phyloP scores from a whole-genome alignment of 2,113 vertebrate genomes.

The Aphyosemion australe region DNA sequence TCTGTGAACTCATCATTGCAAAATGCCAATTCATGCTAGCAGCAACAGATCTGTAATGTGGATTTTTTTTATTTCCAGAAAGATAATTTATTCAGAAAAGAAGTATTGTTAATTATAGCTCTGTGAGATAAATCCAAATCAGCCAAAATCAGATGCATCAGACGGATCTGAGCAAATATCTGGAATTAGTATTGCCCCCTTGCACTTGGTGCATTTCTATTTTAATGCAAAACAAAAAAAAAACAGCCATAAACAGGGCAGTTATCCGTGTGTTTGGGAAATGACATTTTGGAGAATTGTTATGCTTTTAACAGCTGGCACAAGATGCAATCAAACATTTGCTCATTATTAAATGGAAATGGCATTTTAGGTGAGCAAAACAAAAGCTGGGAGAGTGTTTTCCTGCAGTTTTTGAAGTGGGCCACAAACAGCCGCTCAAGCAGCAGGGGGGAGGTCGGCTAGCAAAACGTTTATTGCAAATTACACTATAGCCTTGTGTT shows the following conservation, averaged over 20 bases:
- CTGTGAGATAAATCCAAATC: no score
- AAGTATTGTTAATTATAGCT: no score
- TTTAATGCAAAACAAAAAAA: no score
- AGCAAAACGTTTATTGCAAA: constrained; percentile 18
- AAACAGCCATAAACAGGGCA: not conserved
- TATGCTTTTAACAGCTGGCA: constrained; percentile 4
- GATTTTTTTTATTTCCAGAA: no score
- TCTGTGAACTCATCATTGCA: no score
- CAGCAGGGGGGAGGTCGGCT: constrained; percentile 3
- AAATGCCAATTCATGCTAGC: no score
- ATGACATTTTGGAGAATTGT: constrained; percentile 27
- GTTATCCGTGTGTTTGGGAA: constrained; percentile 21
- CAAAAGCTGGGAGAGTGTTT: not conserved
- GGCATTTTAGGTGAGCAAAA: constrained; percentile 1
- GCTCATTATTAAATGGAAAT: constrained; percentile 6
- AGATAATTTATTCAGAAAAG: no score
- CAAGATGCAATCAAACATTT: constrained; percentile 17
- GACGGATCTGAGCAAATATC: no score
- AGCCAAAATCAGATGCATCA: no score
- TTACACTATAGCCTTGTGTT: constrained; percentile 19
- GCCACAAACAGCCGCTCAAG: not conserved
- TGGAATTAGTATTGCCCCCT: no score
- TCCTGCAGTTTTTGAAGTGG: constrained; percentile 2
- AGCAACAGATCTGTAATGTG: no score
- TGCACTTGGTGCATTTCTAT: no score